phyloP scores from a whole-genome alignment of 35 echinoderm and acorn worm species.

The Chiridota heheva region DNA sequence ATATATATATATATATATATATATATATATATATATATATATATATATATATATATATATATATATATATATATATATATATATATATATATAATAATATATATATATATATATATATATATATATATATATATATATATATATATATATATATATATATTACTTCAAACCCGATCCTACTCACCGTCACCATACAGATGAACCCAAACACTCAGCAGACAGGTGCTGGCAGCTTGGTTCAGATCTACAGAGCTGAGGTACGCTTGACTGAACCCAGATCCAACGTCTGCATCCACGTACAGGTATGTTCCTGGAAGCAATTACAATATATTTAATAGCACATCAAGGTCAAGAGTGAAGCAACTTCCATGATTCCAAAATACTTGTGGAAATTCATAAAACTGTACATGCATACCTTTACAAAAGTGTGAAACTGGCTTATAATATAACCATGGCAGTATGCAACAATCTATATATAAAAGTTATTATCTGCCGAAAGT shows the following conservation, averaged over 20 bases:
- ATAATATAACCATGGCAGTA: not conserved
- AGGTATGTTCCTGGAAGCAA: conserved; percentile 70
- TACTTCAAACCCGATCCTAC: too few species aligned
- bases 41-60: too few species aligned
- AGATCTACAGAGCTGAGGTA: conserved; percentile 34
- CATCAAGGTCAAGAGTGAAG: not conserved
- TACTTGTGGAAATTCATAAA: not conserved
- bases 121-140: too few species aligned
- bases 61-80: too few species aligned
- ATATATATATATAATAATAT: too few species aligned
- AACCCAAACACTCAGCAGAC: conserved; percentile 73
- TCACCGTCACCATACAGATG: conserved; percentile 81
- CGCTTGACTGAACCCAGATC: conserved; percentile 60
- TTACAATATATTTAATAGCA: not conserved
- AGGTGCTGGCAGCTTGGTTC: conserved; percentile 54
- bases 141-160: too few species aligned
- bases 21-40: too few species aligned
- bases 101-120: too few species aligned
- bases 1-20: too few species aligned
- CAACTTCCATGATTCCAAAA: not conserved
- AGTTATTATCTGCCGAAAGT: not conserved
- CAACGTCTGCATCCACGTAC: conserved; percentile 79
- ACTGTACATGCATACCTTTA: not conserved
- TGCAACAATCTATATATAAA: not conserved
- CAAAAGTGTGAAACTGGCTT: not conserved